A percentile compares a stretch with the other conserved stretches of the same genome.
These are phyloP conservation scores for Microplitis demolitor DNA, from an alignment of 1,140 invertebrate genomes.

Conservation along the genomic window DNA sequence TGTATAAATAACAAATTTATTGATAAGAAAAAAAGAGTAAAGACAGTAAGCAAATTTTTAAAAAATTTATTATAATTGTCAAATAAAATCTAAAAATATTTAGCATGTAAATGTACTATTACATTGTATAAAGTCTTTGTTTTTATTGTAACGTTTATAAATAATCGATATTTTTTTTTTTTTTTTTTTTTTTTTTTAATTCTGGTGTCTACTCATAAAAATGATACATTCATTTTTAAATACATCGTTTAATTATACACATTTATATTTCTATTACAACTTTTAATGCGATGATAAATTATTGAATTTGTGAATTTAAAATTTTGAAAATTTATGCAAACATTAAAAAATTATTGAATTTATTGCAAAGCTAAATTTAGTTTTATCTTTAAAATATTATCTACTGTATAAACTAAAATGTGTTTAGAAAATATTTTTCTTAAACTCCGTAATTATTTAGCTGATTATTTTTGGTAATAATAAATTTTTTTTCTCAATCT, in stretches of 20 bases:
- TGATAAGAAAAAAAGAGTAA: neutral
- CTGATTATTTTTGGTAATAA: too few relatives aligned
- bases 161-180: neutral
- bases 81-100: neutral
- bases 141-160: neutral
- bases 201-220: neutral
- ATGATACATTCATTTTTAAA: neutral
- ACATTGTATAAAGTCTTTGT: neutral
- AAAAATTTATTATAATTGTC: neutral
- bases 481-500: too few relatives aligned
- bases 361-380: too few relatives aligned
- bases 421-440: too few relatives aligned
- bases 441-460: too few relatives aligned
- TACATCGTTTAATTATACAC: neutral
- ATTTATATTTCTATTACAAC: too few relatives aligned
- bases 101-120: neutral
- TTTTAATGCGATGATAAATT: too few relatives aligned
- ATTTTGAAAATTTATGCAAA: too few relatives aligned
- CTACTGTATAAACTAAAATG: too few relatives aligned
- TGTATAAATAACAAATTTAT: neutral
- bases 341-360: too few relatives aligned
- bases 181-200: neutral
- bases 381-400: too few relatives aligned
- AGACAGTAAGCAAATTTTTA: neutral
- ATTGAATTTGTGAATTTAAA: too few relatives aligned